Evolutionary conservation across 2,797 vertebrate genomes (phyloP).

Genomic region (Pipistrellus pipistrellus): DNA sequence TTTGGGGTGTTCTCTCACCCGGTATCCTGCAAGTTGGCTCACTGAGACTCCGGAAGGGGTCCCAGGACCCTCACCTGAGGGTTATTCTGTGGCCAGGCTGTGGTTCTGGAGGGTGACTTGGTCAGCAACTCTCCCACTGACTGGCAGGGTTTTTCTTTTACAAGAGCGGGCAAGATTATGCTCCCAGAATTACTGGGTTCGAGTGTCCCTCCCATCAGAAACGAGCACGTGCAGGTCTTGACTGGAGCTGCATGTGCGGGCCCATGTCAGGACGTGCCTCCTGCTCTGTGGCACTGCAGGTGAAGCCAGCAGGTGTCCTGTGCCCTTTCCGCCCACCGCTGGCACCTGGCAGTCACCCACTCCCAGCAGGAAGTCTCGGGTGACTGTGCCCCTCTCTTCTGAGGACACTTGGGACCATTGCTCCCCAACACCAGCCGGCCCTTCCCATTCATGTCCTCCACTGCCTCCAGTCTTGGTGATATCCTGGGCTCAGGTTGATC

Average conservation of each 20-base stretch:
- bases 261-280: not conserved
- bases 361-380: not conserved
- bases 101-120: not conserved
- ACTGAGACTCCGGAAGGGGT: rapidly evolving
- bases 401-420: not conserved
- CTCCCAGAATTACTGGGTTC: not conserved
- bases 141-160: not conserved
- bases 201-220: not conserved
- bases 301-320: not conserved
- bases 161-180: not conserved
- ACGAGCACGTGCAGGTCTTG: not conserved
- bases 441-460: not conserved
- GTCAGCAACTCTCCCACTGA: not conserved
- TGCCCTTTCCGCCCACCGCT: rapidly evolving
- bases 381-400: not conserved
- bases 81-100: not conserved
- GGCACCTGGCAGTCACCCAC: not conserved
- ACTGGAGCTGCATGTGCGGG: not conserved
- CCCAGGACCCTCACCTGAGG: rapidly evolving
- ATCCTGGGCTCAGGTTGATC: not conserved
- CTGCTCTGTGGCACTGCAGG: not conserved
- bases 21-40: rapidly evolving
- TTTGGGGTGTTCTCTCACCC: not conserved
- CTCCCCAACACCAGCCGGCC: not conserved
- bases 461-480: not conserved